phyloP scores from a whole-genome alignment of 2,113 vertebrate species.

The Protobothrops flavoviridis region DNA sequence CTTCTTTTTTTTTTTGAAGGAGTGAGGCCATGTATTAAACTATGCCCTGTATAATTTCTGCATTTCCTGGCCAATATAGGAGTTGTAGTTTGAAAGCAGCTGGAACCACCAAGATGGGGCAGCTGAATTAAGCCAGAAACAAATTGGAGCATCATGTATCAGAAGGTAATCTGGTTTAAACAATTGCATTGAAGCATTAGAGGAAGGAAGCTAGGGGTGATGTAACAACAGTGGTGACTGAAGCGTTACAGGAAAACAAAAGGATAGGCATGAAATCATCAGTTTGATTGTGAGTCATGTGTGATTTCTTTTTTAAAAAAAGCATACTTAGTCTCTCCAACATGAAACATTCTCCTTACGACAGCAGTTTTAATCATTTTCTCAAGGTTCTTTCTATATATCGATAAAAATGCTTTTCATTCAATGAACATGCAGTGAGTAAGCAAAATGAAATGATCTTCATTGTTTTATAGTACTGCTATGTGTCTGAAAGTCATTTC shows the following conservation, averaged over 20 bases:
- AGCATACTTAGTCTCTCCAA: not conserved
- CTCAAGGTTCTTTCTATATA: not conserved
- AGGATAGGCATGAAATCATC: not conserved
- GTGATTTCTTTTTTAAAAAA: not conserved
- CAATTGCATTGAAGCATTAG: rapidly evolving
- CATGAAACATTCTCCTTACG: not conserved
- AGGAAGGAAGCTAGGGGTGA: rapidly evolving
- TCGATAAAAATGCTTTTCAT: not conserved
- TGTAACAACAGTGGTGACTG: not conserved
- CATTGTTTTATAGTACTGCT: not conserved
- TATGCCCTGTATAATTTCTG: not conserved
- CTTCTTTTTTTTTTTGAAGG: not conserved
- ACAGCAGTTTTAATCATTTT: not conserved
- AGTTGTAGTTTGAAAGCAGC: not conserved
- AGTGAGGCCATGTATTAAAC: not conserved
- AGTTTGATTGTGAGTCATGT: not conserved
- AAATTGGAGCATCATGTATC: not conserved
- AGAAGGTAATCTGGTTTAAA: not conserved
- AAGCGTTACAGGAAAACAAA: not conserved
- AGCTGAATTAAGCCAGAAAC: not conserved
- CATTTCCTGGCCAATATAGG: not conserved
- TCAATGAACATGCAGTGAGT: not conserved
- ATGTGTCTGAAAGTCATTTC: not conserved
- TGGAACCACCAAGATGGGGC: not conserved
- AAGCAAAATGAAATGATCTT: not conserved